Evolutionary conservation across 2,113 vertebrate genomes (phyloP).

Genomic region (Cottus gobio): DNA sequence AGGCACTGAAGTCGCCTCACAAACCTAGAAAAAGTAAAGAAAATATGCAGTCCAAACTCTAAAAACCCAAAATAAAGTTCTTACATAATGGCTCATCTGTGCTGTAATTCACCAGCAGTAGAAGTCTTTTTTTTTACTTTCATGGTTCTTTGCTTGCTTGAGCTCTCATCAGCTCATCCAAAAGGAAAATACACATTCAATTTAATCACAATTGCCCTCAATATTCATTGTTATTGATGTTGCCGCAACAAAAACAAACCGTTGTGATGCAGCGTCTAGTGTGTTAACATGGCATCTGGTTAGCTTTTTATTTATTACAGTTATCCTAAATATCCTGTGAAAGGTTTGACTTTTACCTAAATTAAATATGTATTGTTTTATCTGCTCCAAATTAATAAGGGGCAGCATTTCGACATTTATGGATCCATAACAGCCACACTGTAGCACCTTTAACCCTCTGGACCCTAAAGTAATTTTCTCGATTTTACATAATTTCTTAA

Average conservation of each 20-base stretch:
- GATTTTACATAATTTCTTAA: too few relatives aligned
- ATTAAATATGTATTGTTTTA: too few relatives aligned
- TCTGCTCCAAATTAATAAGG: neutral
- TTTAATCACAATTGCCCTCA: conserved; percentile 65
- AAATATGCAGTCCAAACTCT: conserved; percentile 36
- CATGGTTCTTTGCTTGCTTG: conserved; percentile 28
- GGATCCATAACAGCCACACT: too few relatives aligned
- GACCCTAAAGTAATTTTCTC: too few relatives aligned
- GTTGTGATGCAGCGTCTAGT: neutral
- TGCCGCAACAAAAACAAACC: conserved; percentile 42
- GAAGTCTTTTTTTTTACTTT: conserved; percentile 6
- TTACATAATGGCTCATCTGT: conserved; percentile 56
- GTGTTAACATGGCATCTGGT: neutral
- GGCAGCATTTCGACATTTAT: neutral
- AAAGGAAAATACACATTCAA: conserved; percentile 1
- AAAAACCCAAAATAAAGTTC: conserved; percentile 55
- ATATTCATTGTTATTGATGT: conserved; percentile 61
- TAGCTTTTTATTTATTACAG: neutral
- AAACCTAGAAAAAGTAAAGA: conserved; percentile 25
- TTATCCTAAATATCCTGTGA: neutral
- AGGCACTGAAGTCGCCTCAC: conserved; percentile 20
- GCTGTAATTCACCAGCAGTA: conserved; percentile 19
- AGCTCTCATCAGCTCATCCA: too few relatives aligned
- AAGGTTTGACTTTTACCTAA: neutral
- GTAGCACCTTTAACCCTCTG: too few relatives aligned